Percentiles rank a stretch among this genome's conserved stretches.
Evolutionary conservation across 2,113 vertebrate genomes (phyloP).

Genomic region (Gallinago jamesoni): DNA sequence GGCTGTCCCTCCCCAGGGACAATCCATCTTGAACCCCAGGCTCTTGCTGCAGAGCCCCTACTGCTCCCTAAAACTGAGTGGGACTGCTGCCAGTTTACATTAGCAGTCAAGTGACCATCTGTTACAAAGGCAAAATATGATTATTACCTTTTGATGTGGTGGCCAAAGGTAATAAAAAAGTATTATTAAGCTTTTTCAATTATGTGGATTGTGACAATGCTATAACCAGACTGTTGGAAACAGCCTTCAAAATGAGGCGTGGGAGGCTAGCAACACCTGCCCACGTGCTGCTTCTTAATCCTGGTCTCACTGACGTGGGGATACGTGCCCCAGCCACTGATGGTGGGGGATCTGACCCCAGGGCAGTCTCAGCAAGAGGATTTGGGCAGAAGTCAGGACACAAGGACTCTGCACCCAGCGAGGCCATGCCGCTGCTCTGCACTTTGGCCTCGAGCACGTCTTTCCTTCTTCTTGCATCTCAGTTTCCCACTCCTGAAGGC

Average conservation of each 20-base stretch:
- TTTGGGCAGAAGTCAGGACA: background rate
- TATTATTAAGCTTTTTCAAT: background rate
- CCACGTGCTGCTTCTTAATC: background rate
- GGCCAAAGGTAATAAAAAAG: background rate
- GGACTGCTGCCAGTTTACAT: background rate
- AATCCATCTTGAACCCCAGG: background rate
- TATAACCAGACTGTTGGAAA: conserved; percentile 2
- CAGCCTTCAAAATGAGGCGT: background rate
- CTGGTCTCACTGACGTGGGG: background rate
- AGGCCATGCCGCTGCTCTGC: accelerated
- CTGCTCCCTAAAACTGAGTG: background rate
- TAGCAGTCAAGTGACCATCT: conserved; percentile 1
- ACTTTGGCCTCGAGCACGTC: accelerated
- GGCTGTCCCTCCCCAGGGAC: background rate
- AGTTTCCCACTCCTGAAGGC: background rate
- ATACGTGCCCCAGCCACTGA: background rate
- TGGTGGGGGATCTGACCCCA: accelerated
- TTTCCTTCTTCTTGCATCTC: background rate
- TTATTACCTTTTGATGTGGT: conserved; percentile 12
- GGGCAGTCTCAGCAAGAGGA: background rate
- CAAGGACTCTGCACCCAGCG: background rate
- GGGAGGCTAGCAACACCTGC: background rate
- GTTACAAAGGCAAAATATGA: background rate
- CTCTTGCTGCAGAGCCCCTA: background rate
- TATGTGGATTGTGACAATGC: background rate